These are phyloP conservation scores for Coluber constrictor DNA, from an alignment of 2,797 vertebrate species.

Conservation along the genomic window DNA sequence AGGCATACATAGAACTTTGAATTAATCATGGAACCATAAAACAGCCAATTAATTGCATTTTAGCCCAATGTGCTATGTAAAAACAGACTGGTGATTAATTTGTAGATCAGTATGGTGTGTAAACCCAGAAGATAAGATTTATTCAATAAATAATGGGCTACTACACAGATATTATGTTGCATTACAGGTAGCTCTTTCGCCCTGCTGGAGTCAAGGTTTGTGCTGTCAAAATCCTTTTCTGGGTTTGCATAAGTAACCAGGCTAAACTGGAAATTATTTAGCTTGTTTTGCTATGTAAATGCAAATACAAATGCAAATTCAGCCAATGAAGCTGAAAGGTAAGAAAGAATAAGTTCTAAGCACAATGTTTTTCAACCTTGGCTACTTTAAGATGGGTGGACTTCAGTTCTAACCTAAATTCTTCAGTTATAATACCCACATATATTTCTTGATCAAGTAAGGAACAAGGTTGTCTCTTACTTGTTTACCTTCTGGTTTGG, in stretches of 20 bases:
- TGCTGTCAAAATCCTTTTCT: neutral
- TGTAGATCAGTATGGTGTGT: neutral
- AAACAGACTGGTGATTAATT: neutral
- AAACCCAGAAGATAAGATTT: neutral
- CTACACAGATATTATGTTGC: neutral
- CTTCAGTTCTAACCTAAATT: neutral
- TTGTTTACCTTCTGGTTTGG: neutral
- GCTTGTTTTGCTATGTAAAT: neutral
- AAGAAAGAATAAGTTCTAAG: neutral
- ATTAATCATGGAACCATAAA: neutral
- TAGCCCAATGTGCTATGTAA: neutral
- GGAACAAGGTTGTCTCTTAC: neutral
- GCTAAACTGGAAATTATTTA: neutral
- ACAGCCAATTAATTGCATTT: neutral
- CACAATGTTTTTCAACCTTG: neutral
- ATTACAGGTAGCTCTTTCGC: neutral
- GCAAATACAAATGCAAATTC: neutral
- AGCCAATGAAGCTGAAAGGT: neutral
- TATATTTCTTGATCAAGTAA: neutral
- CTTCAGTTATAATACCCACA: neutral
- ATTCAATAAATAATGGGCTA: neutral
- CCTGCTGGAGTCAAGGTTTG: neutral
- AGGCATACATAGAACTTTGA: neutral
- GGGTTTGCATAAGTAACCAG: neutral
- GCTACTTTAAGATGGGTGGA: neutral